A percentile compares a stretch with the other conserved stretches of the same genome.
These are phyloP conservation scores for Diadema setosum DNA, from an alignment of 35 echinoderm and acorn worm genomes.

Conservation along the genomic window DNA sequence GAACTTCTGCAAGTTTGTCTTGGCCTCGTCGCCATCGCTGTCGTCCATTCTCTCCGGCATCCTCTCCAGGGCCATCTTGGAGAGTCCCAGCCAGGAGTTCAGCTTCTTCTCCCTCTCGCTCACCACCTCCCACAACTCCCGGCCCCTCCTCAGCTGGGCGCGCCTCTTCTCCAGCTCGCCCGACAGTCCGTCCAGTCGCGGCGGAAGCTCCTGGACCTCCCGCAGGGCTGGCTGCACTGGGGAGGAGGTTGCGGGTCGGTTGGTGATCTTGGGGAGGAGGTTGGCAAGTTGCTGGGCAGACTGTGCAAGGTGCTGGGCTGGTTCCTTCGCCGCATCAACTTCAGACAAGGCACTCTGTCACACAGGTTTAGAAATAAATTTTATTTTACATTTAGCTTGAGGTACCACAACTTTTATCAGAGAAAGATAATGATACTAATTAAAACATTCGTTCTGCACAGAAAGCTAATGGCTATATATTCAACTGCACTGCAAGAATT, in stretches of 20 bases:
- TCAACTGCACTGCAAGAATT: too few species aligned
- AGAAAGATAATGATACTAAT: too few species aligned
- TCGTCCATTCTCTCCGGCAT: conserved; percentile 33
- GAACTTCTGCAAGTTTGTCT: conserved; percentile 47
- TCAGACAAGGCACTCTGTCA: not conserved
- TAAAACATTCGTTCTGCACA: too few species aligned
- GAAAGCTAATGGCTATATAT: too few species aligned
- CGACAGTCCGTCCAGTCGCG: not conserved
- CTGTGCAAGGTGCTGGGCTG: not conserved
- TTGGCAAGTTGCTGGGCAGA: not conserved
- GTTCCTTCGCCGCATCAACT: conserved; percentile 16
- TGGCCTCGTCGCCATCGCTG: conserved; percentile 2
- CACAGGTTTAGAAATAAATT: too few species aligned
- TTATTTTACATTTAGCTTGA: too few species aligned
- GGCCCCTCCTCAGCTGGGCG: conserved; percentile 1
- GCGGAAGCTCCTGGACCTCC: not conserved
- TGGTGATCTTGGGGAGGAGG: not conserved
- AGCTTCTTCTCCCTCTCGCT: conserved; percentile 7
- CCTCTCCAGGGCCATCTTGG: conserved; percentile 19
- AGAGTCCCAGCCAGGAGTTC: conserved; percentile 26
- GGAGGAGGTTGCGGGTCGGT: not conserved
- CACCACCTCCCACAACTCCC: conserved; percentile 40
- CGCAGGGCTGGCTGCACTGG: not conserved
- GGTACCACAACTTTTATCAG: too few species aligned
- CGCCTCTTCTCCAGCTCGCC: conserved; percentile 37